Evolutionary conservation across 2,113 vertebrate species (phyloP).

Genomic region (Nyctereutes procyonoides): DNA sequence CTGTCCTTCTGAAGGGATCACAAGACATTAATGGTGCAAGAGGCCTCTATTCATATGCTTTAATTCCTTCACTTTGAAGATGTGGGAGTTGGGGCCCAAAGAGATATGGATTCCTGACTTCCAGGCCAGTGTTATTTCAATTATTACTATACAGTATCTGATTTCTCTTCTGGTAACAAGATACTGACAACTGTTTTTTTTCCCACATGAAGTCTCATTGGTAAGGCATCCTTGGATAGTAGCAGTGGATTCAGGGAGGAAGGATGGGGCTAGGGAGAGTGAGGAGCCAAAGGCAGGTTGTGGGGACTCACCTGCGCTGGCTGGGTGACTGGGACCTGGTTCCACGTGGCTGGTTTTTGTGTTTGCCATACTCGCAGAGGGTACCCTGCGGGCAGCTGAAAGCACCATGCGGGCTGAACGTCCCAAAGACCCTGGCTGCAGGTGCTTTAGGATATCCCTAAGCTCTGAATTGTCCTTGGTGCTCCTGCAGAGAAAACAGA

Average conservation of each 20-base stretch:
- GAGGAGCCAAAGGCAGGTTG: not conserved
- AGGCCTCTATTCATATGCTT: not conserved
- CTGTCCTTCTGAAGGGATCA: not conserved
- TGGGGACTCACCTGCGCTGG: not conserved
- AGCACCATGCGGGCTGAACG: constrained; percentile 85
- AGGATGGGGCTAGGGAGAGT: not conserved
- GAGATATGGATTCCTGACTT: constrained; percentile 6
- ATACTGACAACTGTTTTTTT: not conserved
- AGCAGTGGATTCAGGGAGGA: not conserved
- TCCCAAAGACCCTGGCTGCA: constrained; percentile 77
- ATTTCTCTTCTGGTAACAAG: constrained; percentile 14
- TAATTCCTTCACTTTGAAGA: constrained; percentile 19
- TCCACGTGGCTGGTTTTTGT: not conserved
- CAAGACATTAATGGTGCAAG: not conserved
- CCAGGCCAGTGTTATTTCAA: not conserved
- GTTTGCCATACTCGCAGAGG: not conserved
- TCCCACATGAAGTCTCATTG: not conserved
- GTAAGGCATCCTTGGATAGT: not conserved
- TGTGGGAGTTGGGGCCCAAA: not conserved
- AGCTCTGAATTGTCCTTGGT: constrained; percentile 67
- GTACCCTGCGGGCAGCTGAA: constrained; percentile 52
- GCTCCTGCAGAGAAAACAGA: constrained; percentile 70
- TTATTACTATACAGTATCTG: not conserved
- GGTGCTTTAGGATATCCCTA: constrained; percentile 64
- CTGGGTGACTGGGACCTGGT: not conserved